Conservation (phyloP, 2,797 vertebrate species). For the Sebastes taczanowskii region DNA sequence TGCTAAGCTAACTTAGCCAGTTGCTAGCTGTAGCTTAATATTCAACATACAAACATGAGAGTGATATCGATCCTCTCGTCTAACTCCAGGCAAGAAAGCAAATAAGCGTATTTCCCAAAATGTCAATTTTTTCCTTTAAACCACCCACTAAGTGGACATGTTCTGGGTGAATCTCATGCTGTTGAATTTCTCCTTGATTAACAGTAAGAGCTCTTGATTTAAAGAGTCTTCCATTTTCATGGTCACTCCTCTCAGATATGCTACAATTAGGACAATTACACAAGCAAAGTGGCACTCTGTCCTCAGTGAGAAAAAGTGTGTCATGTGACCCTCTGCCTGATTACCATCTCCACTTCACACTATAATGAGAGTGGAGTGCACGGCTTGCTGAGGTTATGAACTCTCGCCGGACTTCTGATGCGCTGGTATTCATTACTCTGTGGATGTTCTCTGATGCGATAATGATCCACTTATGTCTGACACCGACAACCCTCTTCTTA, state of each 20-base stretch:
- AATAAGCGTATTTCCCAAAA: neutral
- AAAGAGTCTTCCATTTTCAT: constrained; percentile 56
- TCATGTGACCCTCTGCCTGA: constrained; percentile 45
- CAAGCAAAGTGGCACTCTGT: constrained; percentile 58
- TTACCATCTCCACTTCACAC: constrained; percentile 46
- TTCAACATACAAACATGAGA: neutral
- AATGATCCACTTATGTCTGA: constrained; percentile 40
- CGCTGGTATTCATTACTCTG: constrained; percentile 36
- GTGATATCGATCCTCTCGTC: neutral
- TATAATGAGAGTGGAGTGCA: constrained; percentile 39
- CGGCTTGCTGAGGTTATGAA: constrained; percentile 38
- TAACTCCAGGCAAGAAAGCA: neutral
- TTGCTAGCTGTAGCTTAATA: neutral
- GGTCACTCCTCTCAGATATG: constrained; percentile 62
- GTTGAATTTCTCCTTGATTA: constrained; percentile 63
- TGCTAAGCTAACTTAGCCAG: neutral
- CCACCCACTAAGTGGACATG: neutral
- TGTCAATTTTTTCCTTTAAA: neutral
- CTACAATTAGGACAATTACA: constrained; percentile 75
- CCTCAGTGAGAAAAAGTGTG: constrained; percentile 31
- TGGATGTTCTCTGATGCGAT: constrained; percentile 33
- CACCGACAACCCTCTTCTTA: constrained; percentile 3
- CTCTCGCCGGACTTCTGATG: constrained; percentile 34
- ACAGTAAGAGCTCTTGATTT: constrained; percentile 67
- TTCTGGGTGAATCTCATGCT: neutral